Base-by-base conservation (phyloP, 2,797 vertebrate genomes). In the Macropus fuliginosus region DNA sequence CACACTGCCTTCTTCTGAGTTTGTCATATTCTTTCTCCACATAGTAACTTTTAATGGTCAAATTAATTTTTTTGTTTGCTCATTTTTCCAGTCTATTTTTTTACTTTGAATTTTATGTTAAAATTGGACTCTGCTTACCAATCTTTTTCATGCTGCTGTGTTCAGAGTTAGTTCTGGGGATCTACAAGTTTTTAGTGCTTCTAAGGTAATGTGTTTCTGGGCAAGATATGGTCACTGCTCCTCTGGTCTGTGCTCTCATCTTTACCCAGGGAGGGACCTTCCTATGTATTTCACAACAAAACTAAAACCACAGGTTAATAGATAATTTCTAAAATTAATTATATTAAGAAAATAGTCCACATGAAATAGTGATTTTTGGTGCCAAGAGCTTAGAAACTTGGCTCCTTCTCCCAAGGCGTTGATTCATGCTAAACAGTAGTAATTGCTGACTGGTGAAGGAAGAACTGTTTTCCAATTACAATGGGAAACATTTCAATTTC, bases 401-500 rank as follows among this genome's bases (percentile, higher is more conserved):
- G 18, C 54, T 29, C 56, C 56, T 93, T 62, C 92, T 52, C 66
- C 46, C 56, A 93, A 14, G 4, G 62, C 56, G 81, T 74, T 40
- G 91, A 96, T 12, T 93, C 54, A 91, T 34, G 18, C 2, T 74
- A 54, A 55, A 95, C n/a, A 95, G 55, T 96, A 24, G 3, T 5
- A 62, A 93, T 40, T 95, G 2, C 54, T 92, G 4, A 40, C 50
- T 96, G 27, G 57, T 91, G 40, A 59, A 90, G 90, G 91, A 94
- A 95, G 18, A 95, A 28, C 93, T 94, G 91, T 56, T 93, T 96
- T 96, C 54, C 46, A 94, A 31, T 29, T n/a, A 94, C 16, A 93
- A 95, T 92, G n/a, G 55, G 14, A 95, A 96, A 91, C 90, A 27
- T 96, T 96, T 97, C 55, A 52, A 93, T 94, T 96, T 97, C 8